These are phyloP conservation scores for Erethizon dorsatum DNA, from an alignment of 2,797 vertebrate species.

Conservation along the genomic window DNA sequence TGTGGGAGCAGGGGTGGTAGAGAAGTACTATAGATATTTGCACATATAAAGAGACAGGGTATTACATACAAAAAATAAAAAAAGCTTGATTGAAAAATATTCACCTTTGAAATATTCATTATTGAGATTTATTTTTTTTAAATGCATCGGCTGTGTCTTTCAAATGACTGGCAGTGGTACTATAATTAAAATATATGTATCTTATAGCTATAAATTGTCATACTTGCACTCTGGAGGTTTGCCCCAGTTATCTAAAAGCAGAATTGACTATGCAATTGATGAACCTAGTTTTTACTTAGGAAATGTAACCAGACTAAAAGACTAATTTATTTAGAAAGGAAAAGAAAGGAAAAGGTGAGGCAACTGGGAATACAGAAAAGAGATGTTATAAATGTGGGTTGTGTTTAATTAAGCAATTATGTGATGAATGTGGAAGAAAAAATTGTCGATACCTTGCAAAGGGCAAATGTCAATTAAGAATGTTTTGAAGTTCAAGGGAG, in stretches of 20 bases:
- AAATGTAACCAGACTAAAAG: conserved; percentile 28
- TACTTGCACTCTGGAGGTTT: neutral
- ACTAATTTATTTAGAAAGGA: conserved; percentile 52
- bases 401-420: conserved; percentile 41
- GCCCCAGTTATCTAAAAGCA: neutral
- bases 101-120: neutral
- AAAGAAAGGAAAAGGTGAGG: conserved; percentile 23
- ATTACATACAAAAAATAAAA: conserved; percentile 5
- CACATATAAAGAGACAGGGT: conserved; percentile 19
- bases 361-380: conserved; percentile 8
- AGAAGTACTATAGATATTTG: neutral
- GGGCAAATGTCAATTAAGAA: neutral
- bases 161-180: conserved; percentile 12
- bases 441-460: neutral
- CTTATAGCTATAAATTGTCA: conserved; percentile 4
- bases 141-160: neutral
- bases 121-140: conserved; percentile 25
- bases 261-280: neutral
- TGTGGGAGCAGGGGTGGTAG: neutral
- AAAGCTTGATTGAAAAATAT: conserved; percentile 9
- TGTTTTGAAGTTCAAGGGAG: neutral
- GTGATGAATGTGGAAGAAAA: conserved; percentile 22
- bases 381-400: conserved; percentile 32
- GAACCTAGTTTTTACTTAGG: conserved; percentile 36
- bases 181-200: conserved; percentile 49